phyloP scores from a whole-genome alignment of 2,113 vertebrate species.

The Diadophis punctatus region DNA sequence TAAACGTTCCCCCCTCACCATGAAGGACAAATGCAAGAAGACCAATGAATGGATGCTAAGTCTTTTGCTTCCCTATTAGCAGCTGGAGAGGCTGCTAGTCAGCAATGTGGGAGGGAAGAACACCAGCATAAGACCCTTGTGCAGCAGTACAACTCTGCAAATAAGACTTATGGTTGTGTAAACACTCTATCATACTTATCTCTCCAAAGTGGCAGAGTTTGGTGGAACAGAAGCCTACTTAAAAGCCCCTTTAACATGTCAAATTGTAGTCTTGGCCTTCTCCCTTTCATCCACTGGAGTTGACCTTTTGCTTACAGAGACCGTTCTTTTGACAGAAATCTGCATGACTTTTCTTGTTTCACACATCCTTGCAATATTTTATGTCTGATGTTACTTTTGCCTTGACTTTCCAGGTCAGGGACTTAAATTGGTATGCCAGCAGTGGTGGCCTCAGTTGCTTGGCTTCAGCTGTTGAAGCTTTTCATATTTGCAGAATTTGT shows the following conservation, averaged over 20 bases:
- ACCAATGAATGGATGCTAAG: neutral
- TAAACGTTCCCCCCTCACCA: neutral
- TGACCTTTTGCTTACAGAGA: neutral
- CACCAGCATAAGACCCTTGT: neutral
- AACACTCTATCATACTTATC: neutral
- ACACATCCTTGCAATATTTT: neutral
- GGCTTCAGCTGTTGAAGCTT: constrained; percentile 36
- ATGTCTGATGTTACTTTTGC: constrained; percentile 7
- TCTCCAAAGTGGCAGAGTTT: neutral
- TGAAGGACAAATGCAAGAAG: neutral
- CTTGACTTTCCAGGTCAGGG: neutral
- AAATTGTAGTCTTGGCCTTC: neutral
- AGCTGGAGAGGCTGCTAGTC: neutral
- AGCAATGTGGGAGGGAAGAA: neutral
- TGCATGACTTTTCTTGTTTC: constrained; percentile 3
- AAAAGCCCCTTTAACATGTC: neutral
- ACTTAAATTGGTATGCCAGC: constrained; percentile 34
- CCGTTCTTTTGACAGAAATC: neutral
- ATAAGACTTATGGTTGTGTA: neutral
- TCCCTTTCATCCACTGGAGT: neutral
- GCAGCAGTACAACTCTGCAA: neutral
- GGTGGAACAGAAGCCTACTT: neutral
- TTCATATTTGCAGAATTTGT: constrained; percentile 37
- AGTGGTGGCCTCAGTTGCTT: neutral
- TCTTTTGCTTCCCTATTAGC: neutral